Base-by-base conservation (phyloP, 2,113 vertebrate genomes). In the Machaerirhynchus nigripectus region DNA sequence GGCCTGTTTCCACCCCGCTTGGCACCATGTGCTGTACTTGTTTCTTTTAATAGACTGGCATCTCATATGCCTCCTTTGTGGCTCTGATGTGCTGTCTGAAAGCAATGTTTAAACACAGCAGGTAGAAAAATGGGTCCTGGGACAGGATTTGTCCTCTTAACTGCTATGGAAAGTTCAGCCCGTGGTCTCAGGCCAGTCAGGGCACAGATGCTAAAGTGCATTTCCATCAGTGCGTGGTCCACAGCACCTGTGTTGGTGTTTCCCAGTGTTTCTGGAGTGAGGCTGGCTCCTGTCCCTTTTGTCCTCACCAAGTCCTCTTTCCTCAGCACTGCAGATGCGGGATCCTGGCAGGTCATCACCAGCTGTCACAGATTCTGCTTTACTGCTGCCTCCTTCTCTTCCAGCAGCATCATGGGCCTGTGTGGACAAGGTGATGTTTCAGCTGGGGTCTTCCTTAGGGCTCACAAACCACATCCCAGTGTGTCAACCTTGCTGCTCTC, bases 21-120 rank as follows among this genome's bases (percentile, higher is more conserved):
- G 94, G 90, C 90, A 28, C 23, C 44, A 12, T 23, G n/a, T 61
- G 68, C 64, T 61, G 9, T 9, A 1, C 61, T 92, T 13, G 22
- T 30, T 71, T 61, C 94, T 92, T 96, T 93, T 92, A 95, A 84
- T 82, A 94, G 91, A n/a, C 60, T n/a, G 85, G 73, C 75, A 53
- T 56, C 77, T 42, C 44, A 39, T 56, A 59, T 85, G 39, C 40
- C 84, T 87, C 31, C 56, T 77, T 40, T 40, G 28, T 52, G 89
- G 37, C 35, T 80, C 89, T 39, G 37, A 24, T 74, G 50, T 33
- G n/a, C 77, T 87, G 60, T 37, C 49, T 78, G 78, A 61, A 53
- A 78, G 84, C 55, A 39, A 2, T 3, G 2, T 68, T 91, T 79
- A 79, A 75, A 52, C n/a, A 35, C 53, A 79, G 61, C 64, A 64